Evolutionary conservation across 1,140 invertebrate genomes (phyloP).

Genomic region (Oryctes rhinoceros): DNA sequence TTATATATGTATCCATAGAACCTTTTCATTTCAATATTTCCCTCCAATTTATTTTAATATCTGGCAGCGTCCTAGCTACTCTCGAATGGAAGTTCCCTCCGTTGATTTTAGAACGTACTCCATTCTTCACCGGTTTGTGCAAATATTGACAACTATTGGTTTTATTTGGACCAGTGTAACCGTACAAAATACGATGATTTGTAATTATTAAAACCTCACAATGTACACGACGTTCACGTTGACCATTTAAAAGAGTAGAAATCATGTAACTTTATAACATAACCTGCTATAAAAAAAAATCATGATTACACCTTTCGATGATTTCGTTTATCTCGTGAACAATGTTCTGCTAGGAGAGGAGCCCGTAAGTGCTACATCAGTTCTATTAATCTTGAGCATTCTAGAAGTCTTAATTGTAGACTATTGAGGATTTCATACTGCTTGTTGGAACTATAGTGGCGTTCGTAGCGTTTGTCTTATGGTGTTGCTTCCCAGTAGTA

Average conservation of each 20-base stretch:
- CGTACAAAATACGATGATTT: not conserved
- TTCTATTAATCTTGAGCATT: constrained; percentile 24
- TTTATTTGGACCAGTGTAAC: not conserved
- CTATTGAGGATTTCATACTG: constrained; percentile 70
- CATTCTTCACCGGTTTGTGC: not conserved
- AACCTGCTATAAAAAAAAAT: constrained; percentile 2
- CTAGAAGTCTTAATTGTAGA: constrained; percentile 60
- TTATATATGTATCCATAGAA: not conserved
- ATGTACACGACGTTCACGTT: not conserved
- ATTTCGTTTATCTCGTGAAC: constrained; percentile 69
- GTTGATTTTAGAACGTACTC: not conserved
- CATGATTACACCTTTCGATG: constrained; percentile 69
- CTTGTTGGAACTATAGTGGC: constrained; percentile 70
- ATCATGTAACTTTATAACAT: constrained; percentile 9
- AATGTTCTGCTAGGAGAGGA: constrained; percentile 69
- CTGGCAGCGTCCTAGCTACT: not conserved
- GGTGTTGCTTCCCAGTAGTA: constrained; percentile 71
- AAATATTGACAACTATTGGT: not conserved
- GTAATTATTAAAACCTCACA: not conserved
- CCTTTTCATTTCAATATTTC: not conserved
- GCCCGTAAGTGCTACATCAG: constrained; percentile 60
- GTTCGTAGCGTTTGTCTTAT: constrained; percentile 70
- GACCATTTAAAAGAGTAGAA: not conserved
- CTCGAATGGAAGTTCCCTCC: too few species aligned
- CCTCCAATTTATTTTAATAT: not conserved